Percentiles rank a stretch among this genome's conserved stretches.
Evolutionary conservation across 2,888 invertebrate species (phyloP).

Genomic region (Nebria salina): DNA sequence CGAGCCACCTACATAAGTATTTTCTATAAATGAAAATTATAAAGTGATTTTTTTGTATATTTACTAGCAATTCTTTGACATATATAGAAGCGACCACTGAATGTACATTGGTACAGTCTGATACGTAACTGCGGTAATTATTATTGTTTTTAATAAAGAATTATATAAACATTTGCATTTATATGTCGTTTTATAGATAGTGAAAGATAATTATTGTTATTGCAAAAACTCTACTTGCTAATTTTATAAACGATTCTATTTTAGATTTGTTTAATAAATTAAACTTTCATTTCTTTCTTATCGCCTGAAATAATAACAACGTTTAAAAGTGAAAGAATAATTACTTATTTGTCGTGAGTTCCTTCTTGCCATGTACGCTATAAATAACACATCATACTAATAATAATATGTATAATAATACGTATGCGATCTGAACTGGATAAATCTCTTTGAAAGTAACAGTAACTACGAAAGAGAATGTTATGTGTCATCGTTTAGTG

Average conservation of each 20-base stretch:
- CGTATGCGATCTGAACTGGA: conserved; percentile 27
- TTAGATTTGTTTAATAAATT: conserved; percentile 25
- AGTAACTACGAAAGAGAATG: conserved; percentile 24
- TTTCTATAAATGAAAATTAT: no score
- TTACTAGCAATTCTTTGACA: no score
- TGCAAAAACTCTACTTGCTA: conserved; percentile 5
- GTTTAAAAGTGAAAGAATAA: conserved; percentile 41
- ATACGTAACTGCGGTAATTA: not conserved
- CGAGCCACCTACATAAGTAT: no score
- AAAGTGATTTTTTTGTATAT: no score
- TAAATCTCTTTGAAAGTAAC: conserved; percentile 39
- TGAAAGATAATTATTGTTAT: not conserved
- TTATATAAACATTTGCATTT: no score
- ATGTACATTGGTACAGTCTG: not conserved
- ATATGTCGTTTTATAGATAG: not conserved
- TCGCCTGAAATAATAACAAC: conserved; percentile 32
- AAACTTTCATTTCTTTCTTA: conserved; percentile 42
- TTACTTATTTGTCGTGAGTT: conserved; percentile 32
- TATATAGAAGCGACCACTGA: not conserved
- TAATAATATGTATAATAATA: conserved; percentile 8
- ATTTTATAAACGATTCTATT: not conserved
- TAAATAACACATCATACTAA: conserved; percentile 15
- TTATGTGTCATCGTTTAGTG: conserved; percentile 20
- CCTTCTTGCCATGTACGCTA: conserved; percentile 24
- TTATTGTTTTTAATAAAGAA: no score